Base-by-base conservation (phyloP, 2,888 invertebrate genomes). In the Tenthredo mesomela region DNA sequence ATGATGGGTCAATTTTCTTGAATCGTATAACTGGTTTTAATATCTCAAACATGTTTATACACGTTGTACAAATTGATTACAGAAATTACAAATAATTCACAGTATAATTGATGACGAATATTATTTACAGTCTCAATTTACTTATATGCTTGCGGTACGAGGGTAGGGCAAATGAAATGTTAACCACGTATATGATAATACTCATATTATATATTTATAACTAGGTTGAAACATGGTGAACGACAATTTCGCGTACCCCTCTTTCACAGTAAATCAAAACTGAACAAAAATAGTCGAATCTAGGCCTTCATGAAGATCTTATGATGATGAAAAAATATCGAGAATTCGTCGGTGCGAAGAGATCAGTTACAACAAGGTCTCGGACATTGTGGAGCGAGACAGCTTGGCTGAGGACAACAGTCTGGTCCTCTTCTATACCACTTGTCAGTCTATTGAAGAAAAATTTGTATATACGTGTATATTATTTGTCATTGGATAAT, bases 361-460 rank as follows among this genome's bases (percentile, higher is more conserved):
- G 70, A 47, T 84, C 61, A 85, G 25, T 71, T 87, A 82, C 87
- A 88, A 50, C 86, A 87, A 40, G 85, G 75, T 37, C 84, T 75
- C 54, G 88, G 87, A 84, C 89, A 89, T 67, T 88, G 86, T 0
- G 91, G 89, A 25, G 89, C 89, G 29, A 89, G 85, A 70, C 89
- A 90, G 83, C 88, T 89, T 5, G 90, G 89, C 82, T 89, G 90
- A 15, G 89, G 88, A 65, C 89, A 89, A 84, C 89, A 89, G 12
- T 89, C 87, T 18, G 89, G 87, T 82, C 89, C 88, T 73, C 87
- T 89, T 70, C 87, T 87, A 86, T 90, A 91, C 91, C 91, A 91
- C 70, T 91, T 91, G 25, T 84, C 43, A 6, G 90, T 88, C 91
- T 91, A 75, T 37, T 83, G 67, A 18, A 85, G 82, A 33, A 84